Conservation (phyloP, 2,888 invertebrate species). For the Agrenia bidenticulata region DNA sequence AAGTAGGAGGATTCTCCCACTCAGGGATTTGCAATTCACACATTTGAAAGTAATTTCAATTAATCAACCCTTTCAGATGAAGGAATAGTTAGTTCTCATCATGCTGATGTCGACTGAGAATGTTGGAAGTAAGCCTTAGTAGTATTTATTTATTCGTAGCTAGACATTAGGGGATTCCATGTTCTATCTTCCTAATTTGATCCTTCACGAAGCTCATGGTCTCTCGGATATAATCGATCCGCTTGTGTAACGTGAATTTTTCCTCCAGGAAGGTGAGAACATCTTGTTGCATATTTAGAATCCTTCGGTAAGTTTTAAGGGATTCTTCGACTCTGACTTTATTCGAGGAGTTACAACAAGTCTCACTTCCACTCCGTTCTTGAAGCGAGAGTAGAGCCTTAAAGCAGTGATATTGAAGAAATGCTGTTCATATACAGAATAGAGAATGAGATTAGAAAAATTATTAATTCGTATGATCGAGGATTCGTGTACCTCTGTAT, state of each 20-base stretch:
- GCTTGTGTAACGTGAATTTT: constrained; percentile 27
- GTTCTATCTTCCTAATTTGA: constrained; percentile 1
- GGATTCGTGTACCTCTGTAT: constrained; percentile 45
- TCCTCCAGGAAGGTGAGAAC: constrained; percentile 23
- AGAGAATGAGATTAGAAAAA: not conserved
- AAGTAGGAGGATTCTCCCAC: too few relatives aligned
- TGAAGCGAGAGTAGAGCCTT: constrained; percentile 29
- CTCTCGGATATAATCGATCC: constrained; percentile 27
- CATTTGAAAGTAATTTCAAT: too few relatives aligned
- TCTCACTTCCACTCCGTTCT: not conserved
- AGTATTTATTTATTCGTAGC: too few relatives aligned
- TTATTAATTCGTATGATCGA: too few relatives aligned
- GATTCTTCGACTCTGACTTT: not conserved
- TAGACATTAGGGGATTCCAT: not conserved
- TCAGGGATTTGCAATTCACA: too few relatives aligned
- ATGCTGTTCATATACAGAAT: constrained; percentile 23
- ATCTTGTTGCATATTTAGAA: constrained; percentile 21
- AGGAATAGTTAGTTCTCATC: too few relatives aligned
- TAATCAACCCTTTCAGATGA: too few relatives aligned
- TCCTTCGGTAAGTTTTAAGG: not conserved
- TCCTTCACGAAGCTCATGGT: constrained; percentile 17
- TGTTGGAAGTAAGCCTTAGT: too few relatives aligned
- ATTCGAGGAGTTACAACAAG: not conserved
- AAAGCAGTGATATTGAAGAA: constrained; percentile 37
- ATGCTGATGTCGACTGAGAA: too few relatives aligned